Percentiles rank a stretch among this genome's conserved stretches.
Conservation (phyloP, 2,888 invertebrate species). For the Micropterix aruncella region DNA sequence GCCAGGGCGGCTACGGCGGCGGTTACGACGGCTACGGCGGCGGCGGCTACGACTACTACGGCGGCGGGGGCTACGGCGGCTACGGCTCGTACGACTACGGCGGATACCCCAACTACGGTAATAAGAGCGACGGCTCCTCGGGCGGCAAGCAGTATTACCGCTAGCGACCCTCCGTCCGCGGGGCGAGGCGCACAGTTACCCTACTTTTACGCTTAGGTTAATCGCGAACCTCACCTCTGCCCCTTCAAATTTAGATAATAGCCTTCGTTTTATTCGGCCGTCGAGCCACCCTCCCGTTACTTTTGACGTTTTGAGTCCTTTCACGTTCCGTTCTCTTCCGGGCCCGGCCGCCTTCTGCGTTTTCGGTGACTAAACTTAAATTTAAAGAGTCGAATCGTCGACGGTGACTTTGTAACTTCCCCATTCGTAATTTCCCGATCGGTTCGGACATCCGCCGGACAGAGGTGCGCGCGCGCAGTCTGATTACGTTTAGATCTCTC, state of each 20-base stretch:
- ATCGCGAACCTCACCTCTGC: neutral
- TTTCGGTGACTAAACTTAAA: too few relatives aligned
- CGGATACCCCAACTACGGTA: slow-evolving; percentile 74
- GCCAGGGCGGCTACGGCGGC: slow-evolving; percentile 55
- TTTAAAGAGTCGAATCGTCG: too few relatives aligned
- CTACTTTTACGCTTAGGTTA: neutral
- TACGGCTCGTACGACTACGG: slow-evolving; percentile 72
- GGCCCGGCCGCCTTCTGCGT: too few relatives aligned
- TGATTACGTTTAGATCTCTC: neutral
- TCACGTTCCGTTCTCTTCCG: too few relatives aligned
- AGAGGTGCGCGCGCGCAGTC: neutral
- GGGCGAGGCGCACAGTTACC: slow-evolving; percentile 33
- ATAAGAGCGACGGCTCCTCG: slow-evolving; percentile 16
- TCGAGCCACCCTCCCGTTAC: neutral
- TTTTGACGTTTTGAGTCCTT: neutral
- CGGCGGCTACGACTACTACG: slow-evolving; percentile 55
- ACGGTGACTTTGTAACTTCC: too few relatives aligned
- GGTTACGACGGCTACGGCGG: slow-evolving; percentile 64
- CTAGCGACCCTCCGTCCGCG: slow-evolving; percentile 37
- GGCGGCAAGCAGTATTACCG: slow-evolving; percentile 32
- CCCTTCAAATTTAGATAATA: neutral
- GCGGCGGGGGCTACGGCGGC: slow-evolving; percentile 62
- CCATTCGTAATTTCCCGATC: too few relatives aligned
- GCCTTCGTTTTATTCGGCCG: neutral
- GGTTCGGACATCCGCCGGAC: too few relatives aligned